Base-by-base conservation (phyloP, 2,113 vertebrate genomes). In the Pseudorhombus dupliciocellatus region DNA sequence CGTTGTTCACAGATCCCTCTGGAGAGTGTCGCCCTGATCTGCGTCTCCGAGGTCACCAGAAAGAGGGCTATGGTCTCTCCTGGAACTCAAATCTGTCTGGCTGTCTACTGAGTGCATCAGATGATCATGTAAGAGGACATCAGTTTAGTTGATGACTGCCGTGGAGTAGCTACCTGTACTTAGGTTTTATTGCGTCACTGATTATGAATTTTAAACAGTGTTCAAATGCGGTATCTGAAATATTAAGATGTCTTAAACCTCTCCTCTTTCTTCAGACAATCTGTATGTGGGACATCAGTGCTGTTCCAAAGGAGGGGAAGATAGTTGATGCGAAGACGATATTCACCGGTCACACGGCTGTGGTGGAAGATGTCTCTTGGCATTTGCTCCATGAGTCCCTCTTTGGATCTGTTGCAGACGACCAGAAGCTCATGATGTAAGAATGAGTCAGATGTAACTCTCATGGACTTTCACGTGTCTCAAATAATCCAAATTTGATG, bases 351-450 rank as follows among this genome's bases (percentile, higher is more conserved):
- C 96, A 98, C 46, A 96, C 96, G 4, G 96, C 96, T 1, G 96
- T 98, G 61, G 95, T 97, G 60, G 96, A 97, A 75, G 96, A 97
- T 51, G 95, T 98, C 0, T 96, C 96, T 34, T 98, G 96, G 96
- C 96, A 98, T 83, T 88, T 96, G 81, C 93, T 97, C 25, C 96
- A 97, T 0, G 96, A 97, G 65, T 97, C 95, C 22, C 94, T 98
- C 0, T 98, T 98, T 90, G 96, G 96, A 18, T 97, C 96, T 0
- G 96, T 97, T 16, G 96, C 95, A 64, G 96, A 98, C 84, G 96
- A 98, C 73, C 96, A 97, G 88, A 98, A 96, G 61, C 95, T 98
- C 61, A 97, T 98, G 96, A 97, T 97, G 96, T 97, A 80, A 92
- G 95, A 16, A 21, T 22, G 3, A 62, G 2, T 58, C 10, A 73